Evolutionary conservation across 2,113 vertebrate species (phyloP), one percentile per base, ranked within the genome.

Genomic region (Vidua chalybeata): DNA sequence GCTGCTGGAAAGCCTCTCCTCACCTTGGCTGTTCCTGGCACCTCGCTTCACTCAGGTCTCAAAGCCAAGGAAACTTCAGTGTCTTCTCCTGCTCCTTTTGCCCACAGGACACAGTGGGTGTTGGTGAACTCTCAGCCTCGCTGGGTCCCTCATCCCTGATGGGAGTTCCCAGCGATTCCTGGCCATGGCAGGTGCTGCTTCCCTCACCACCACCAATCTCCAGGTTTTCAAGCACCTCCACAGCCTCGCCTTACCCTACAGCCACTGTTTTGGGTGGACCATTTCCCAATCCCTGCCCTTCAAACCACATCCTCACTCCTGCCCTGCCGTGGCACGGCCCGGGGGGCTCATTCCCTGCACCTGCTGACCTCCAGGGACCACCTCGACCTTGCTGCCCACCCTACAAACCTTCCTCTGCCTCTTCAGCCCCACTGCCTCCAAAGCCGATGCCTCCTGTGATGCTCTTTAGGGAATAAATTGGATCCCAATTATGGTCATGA

Each of bases 341-440:
- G 0, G 14, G 31, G 16, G 58, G n/a, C 19, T 78, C 84, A 10
- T 18, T 78, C 52, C 64, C 69, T 28, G 35, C 35, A 13, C 24
- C 63, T 22, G 26, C 30, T 24, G 14, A 72, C 19, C 71, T 86
- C 46, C 28, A 66, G 54, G 23, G 41, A 79, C 31, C 83, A 85
- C 43, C 58, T 18, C 0, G 7, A 20, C 61, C 56, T 48, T 10
- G 39, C 2, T 28, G 68, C 63, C 62, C 94, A 86, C 61, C 72
- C 79, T 45, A 45, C 78, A 80, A 84, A 77, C 87, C 82, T 78
- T 92, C 79, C 72, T 68, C 72, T 93, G 82, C 79, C 79, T 84
- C 85, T 80, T 74, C 82, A 86, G 51, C 58, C 62, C 78, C 66
- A 39, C 48, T 45, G 79, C 59, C 67, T 55, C 26, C 0, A 3